Base-by-base conservation (phyloP, 1,140 invertebrate species). In the Acromyrmex echinatior region DNA sequence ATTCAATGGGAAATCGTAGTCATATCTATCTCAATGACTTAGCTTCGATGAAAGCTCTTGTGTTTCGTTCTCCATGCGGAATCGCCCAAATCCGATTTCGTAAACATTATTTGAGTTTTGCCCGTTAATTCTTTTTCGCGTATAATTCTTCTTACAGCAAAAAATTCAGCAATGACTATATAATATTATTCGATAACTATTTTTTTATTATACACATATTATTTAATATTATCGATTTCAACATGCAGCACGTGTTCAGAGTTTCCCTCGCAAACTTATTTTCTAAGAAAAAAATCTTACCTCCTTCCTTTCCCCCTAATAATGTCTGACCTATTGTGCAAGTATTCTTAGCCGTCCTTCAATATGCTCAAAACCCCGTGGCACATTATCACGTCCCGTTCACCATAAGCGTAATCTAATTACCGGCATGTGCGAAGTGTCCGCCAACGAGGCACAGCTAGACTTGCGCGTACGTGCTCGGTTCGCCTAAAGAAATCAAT, bases 401-500 rank as follows among this genome's bases (percentile, higher is more conserved):
- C 35, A 12, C 70, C 85, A 86, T 86, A 87, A 86, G 82, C 58
- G 49, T 51, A 78, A 68, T 87, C 71, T 89, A 91, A 88, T 91
- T 84, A 87, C 60, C 68, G 56, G 39, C 80, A 51, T 68, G 49
- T 56, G 78, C 77, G 82, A n/a, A 60, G 66, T 56, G 87, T 78
- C 74, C 80, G 51, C 18, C 63, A 77, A 60, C 88, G 80, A 35
- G 65, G 51, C 58, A 68, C 28, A 39, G 68, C 18, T 68, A 70
- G 89, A 88, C 93, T 89, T 94, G 93, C 93, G 94, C 93, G 86
- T 82, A 91, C 90, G 90, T 35, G 70, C 71, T 68, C 31, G 31
- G 70, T 76, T 89, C 53, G 76, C 58, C 88, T 88, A 66, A 25
- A 16, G 86, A 88, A 93, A 94, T 94, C 94, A 94, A 94, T 94